Evolutionary conservation across 2,113 vertebrate species (phyloP), one percentile per base, ranked within the genome.

Genomic region (Platichthys stellatus): DNA sequence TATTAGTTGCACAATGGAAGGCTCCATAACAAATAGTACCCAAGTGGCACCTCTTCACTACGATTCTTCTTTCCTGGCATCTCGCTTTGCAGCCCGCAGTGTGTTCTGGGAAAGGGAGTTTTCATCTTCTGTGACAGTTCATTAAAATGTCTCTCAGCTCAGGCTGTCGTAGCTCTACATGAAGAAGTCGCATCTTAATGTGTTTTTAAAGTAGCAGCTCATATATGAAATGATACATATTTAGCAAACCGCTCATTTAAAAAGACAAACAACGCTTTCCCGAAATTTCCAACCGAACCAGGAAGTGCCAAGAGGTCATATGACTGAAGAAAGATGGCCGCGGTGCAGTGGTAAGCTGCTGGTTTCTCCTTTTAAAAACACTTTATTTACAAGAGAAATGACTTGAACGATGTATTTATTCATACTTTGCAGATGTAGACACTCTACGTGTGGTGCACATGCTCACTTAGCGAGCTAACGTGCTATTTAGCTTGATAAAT

Each of bases 321-420:
- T 95, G 94, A 94, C 38, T 47, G 59, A 3, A 71, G 62, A 87
- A 91, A 92, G 76, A 95, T 95, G 94, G 93, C 94, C 82, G 87
- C 91, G 17, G 93, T 94, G 72, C 92, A 94, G 83, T 95, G 94
- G 94, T 95, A 83, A 92, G 94, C 86, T 81, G 64, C 72, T 69
- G 8, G 70, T 79, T 68, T 69, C 67, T 70, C 20, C 53, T 63
- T 14, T 49, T 10, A 79, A 63, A 63, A 24, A 26, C 31, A 49
- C 17, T 9, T 5, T 10, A 21, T 60, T 60, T 12, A 20, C 31
- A 57, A 28, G 0, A 11, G 10, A 11, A 20, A 70, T 23, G 0
- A 3, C 5, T 23, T n/a, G 1, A 64, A 54, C 47, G 3, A 0
- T 5, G 5, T 45, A 2, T 74, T 0, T 51, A 12, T 5, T 0